Conservation (phyloP, 2,113 vertebrate species). For the Otus sunia region DNA sequence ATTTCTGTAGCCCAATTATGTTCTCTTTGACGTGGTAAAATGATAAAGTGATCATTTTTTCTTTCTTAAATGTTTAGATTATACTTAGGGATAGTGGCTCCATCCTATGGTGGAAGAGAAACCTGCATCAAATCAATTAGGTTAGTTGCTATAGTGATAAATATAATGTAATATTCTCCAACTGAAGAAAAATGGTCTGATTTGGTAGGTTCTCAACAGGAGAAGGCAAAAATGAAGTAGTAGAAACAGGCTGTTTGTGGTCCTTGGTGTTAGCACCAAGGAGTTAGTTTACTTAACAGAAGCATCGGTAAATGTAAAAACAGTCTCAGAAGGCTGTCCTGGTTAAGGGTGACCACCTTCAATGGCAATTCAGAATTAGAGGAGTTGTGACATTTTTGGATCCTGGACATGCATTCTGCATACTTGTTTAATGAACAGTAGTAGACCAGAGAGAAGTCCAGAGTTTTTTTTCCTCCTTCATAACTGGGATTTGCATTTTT, state of each 20-base stretch:
- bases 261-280: neutral
- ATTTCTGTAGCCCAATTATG: neutral
- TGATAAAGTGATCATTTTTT: conserved; percentile 29
- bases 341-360: neutral
- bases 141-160: conserved; percentile 75
- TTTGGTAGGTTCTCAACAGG: neutral
- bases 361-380: neutral
- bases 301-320: neutral
- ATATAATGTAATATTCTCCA: conserved; percentile 32
- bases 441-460: neutral
- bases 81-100: conserved; percentile 82
- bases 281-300: neutral
- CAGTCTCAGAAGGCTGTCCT: neutral
- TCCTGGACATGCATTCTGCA: neutral
- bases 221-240: neutral
- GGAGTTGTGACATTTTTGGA: neutral
- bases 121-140: conserved; percentile 73
- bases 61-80: conserved; percentile 60
- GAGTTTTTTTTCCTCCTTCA: neutral
- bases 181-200: neutral
- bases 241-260: neutral
- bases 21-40: neutral
- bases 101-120: conserved; percentile 86
- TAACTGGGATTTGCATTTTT: neutral
- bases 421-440: neutral